Percentiles rank a stretch among this genome's conserved stretches.
Evolutionary conservation across 2,113 vertebrate species (phyloP).

Genomic region (Cryptoleucopteryx plumbea): DNA sequence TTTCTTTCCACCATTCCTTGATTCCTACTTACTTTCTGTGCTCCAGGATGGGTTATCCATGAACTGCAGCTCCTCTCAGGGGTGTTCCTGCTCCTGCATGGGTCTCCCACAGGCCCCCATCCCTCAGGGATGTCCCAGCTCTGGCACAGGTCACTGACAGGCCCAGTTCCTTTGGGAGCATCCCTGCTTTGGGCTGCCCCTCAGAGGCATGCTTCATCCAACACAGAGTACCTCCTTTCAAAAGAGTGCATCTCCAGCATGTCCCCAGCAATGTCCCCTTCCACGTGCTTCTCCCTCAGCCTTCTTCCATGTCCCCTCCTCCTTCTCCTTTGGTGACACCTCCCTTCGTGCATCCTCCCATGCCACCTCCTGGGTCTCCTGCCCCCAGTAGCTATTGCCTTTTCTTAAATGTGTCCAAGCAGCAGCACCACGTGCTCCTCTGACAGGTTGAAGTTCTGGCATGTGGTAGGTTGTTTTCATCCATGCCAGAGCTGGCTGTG

Average conservation of each 20-base stretch:
- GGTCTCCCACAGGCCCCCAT: neutral
- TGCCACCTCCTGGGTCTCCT: neutral
- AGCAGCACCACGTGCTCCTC: neutral
- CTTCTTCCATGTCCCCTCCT: neutral
- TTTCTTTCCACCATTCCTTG: neutral
- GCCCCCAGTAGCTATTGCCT: neutral
- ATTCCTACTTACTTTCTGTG: neutral
- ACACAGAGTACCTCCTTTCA: neutral
- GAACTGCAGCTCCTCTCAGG: neutral
- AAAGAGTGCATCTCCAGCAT: neutral
- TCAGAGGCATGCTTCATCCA: neutral
- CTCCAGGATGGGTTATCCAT: neutral
- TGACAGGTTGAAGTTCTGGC: neutral
- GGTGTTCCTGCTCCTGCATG: rapidly evolving
- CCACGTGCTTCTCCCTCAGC: neutral
- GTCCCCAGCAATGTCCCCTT: neutral
- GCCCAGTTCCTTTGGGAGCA: neutral
- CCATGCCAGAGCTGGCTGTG: neutral
- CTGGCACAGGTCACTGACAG: neutral
- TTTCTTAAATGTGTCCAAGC: neutral
- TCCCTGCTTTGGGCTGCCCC: neutral
- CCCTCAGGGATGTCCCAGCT: neutral
- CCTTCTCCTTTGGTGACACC: neutral
- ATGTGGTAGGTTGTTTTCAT: neutral
- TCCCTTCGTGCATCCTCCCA: neutral